Base-by-base conservation (phyloP, 2,113 vertebrate species). In the Rhodinocichla rosea region DNA sequence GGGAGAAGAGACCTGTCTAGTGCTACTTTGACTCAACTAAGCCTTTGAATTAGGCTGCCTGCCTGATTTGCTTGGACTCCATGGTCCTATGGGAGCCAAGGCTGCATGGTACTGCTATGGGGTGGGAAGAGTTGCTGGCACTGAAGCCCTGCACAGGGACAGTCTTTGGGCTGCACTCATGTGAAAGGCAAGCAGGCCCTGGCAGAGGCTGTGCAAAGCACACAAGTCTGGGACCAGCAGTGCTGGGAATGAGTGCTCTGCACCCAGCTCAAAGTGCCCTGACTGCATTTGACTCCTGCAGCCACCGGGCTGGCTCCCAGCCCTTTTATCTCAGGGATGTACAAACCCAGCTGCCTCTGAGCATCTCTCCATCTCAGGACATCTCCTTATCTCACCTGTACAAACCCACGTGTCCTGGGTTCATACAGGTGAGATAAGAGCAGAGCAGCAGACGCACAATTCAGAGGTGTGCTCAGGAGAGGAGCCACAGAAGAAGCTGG, bases 71-170 rank as follows among this genome's bases (percentile, higher is more conserved):
- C 24, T 83, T 83, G 49, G 50, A 30, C 37, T 64, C 1, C 3
- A 1, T 6, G 6, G 47, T 39, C 15, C 47, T 6, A 0, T 23
- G 47, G 56, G 40, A 88, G 17, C n/a, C 44, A 30, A 79, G 75
- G 52, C 49, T 83, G 56, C 53, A 23, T 0, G 0, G n/a, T 30
- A 8, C 32, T 77, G 50, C 45, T 3, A 0, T 22, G 60, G 18
- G 15, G 7, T 33, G 21, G n/a, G 52, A 27, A 53, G 56, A 45
- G 56, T 9, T 4, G 0, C 75, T 12, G 20, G 56, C 56, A n/a
- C 52, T 8, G 9, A 42, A 70, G 39, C 10, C 10, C 47, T 81
- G 24, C 35, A 32, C 33, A 21, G 42, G 37, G 9, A 8, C 26
- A 39, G 23, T 47, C 81, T 67, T 87, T 62, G 69, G 26, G 40